Evolutionary conservation across 2,113 vertebrate genomes (phyloP), one percentile per base, ranked within the genome.

Genomic region (Ammodytes marinus): DNA sequence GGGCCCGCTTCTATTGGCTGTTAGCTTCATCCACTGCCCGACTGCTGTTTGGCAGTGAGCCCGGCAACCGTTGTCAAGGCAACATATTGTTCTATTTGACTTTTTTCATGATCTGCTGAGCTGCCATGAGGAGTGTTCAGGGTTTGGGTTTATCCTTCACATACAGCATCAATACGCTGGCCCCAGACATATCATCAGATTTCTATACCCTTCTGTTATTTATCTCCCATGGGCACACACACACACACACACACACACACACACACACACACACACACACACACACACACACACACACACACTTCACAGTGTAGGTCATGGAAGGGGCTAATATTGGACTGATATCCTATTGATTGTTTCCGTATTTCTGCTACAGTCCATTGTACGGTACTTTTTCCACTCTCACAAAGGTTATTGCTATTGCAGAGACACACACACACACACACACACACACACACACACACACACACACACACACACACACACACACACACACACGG

Each of bases 361-460:
- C 68, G 42, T 82, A 61, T 78, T 77, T 55, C 69, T 58, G 47
- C 74, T 66, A 53, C 6, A 58, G 80, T 69, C 74, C 66, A 72
- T 89, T 88, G 79, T 74, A 67, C 86, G 86, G 79, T 74, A 67
- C 86, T 87, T 91, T 93, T 94, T 93, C 91, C 91, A 90, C 75
- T 87, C 82, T 69, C 77, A 83, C 77, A 89, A 74, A 89, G 88
- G 76, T 84, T 88, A 86, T 80, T 86, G 69, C 63, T 47, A 66
- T 46, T 66, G 14, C 74, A 64, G 6, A 63, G 14, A 66, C 15
- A 78, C 9, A 71, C 40, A n/a, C 42, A 66, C 13, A 43, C 79
- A 70, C 15, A 65, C 11, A 35, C 66, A 39, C 55, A 45, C 70
- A 75, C 54, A 52, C 73, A 69, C 61, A 65, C 40, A n/a, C 42